Percentiles rank a stretch among this genome's conserved stretches.
Conservation (phyloP, 1,140 invertebrate species). For the Conopomorpha cramerella region DNA sequence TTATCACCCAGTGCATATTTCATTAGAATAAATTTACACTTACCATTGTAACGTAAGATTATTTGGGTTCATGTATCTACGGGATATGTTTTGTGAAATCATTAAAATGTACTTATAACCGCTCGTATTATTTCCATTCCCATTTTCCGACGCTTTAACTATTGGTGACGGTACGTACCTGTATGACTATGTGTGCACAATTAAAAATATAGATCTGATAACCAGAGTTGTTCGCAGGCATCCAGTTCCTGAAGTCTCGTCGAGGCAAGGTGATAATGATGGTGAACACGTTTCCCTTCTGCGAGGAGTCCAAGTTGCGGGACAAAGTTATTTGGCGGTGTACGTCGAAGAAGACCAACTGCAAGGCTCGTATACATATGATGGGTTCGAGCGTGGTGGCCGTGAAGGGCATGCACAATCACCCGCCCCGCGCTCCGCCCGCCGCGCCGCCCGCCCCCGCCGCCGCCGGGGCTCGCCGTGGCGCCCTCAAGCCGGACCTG, state of each 20-base stretch:
- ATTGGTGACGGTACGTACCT: too few relatives aligned
- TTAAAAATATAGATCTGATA: too few relatives aligned
- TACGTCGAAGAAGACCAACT: conserved; percentile 59
- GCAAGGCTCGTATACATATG: conserved; percentile 56
- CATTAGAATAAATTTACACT: conserved; percentile 52
- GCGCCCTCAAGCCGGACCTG: not conserved
- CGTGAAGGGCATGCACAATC: conserved; percentile 56
- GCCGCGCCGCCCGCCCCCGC: conserved; percentile 11
- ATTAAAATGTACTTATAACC: conserved; percentile 59
- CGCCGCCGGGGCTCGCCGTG: conserved; percentile 7
- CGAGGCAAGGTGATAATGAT: conserved; percentile 60
- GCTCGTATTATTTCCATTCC: conserved; percentile 17
- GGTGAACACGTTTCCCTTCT: conserved; percentile 59
- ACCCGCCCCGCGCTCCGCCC: conserved; percentile 30
- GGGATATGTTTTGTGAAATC: conserved; percentile 56
- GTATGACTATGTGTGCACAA: too few relatives aligned
- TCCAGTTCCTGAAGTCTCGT: conserved; percentile 54
- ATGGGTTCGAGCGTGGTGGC: conserved; percentile 47
- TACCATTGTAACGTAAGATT: conserved; percentile 49
- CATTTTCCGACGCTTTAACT: too few relatives aligned
- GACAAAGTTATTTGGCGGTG: conserved; percentile 59
- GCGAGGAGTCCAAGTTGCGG: conserved; percentile 54
- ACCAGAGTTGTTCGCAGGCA: conserved; percentile 48
- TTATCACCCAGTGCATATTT: conserved; percentile 34
- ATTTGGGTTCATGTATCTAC: conserved; percentile 51